Conservation (phyloP, 2,797 vertebrate species). For the Florisuga fusca region DNA sequence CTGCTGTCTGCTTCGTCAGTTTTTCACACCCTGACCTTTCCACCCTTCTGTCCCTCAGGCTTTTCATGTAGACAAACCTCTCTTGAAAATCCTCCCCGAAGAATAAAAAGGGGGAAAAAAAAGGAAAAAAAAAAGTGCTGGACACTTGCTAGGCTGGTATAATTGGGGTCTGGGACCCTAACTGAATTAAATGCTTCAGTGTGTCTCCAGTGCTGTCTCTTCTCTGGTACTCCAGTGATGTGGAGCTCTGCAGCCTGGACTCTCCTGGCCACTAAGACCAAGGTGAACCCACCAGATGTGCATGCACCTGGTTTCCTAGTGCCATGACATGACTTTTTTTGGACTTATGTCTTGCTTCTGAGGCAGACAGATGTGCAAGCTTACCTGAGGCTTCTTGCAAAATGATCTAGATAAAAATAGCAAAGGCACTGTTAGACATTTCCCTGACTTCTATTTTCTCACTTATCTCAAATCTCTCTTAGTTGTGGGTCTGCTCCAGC, state of each 20-base stretch:
- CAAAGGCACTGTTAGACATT: neutral
- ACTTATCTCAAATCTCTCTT: neutral
- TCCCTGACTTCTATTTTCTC: neutral
- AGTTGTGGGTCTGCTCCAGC: neutral
- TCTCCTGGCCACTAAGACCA: neutral
- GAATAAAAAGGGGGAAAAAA: neutral
- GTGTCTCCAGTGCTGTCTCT: neutral
- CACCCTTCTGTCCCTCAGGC: neutral
- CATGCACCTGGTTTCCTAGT: neutral
- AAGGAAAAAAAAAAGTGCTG: neutral
- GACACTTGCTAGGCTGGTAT: neutral
- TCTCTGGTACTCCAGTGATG: rapidly evolving
- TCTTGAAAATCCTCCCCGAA: neutral
- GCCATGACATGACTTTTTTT: neutral
- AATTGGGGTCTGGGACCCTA: neutral
- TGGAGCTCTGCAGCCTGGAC: neutral
- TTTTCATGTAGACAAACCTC: neutral
- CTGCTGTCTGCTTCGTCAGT: neutral
- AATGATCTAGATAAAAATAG: neutral
- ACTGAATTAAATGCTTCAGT: neutral
- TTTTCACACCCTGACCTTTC: neutral
- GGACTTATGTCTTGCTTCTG: neutral
- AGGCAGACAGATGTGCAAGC: neutral
- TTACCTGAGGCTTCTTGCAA: neutral
- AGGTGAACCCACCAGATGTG: neutral